Base-by-base conservation (phyloP, 2,888 invertebrate species). In the Carpatolechia fugitivella region DNA sequence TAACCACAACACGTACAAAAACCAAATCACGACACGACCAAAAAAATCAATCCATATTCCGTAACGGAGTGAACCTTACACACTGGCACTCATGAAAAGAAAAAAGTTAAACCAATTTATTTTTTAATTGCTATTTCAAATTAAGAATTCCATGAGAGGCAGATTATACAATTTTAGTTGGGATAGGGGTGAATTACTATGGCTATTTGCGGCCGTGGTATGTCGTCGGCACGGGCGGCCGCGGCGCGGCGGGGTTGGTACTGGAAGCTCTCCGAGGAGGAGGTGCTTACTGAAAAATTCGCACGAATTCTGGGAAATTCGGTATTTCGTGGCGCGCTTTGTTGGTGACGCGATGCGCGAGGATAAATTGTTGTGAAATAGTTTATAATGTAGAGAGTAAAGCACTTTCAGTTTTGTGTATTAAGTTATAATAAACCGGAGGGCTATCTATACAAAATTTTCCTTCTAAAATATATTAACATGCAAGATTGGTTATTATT, bases 141-240 rank as follows among this genome's bases (percentile, higher is more conserved):
- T 53, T 40, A 44, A 46, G 62, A 62, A 11, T 33, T 56, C 41
- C 41, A 35, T 53, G 30, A 36, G 36, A 38, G 30, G 41, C 40
- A 52, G 52, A 52, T 29, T 52, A 13, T 51, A 16, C 1, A 18
- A 2, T 36, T 7, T 11, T 6, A 1, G 20, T 13, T 24, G 14
- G n/a, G 35, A 13, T 13, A 14, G 13, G 11, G n/a, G 24, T 38
- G 16, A 13, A 10, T 16, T 48, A 48, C 48, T 48, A 2, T 13
- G 35, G 7, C n/a, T 35, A 36, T 50, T 10, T 36, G 65, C 62
- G 64, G 67, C 57, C 58, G 56, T 56, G 54, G 63, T 16, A n/a
- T n/a, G n/a, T 30, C 74, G 72, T 80, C 76, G 63, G 67, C 55
- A 78, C 85, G 87, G 78, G 84, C 79, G 29, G 74, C 87, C 85